phyloP scores from a whole-genome alignment of 1,140 invertebrate genomes.

The Papilio polytes region DNA sequence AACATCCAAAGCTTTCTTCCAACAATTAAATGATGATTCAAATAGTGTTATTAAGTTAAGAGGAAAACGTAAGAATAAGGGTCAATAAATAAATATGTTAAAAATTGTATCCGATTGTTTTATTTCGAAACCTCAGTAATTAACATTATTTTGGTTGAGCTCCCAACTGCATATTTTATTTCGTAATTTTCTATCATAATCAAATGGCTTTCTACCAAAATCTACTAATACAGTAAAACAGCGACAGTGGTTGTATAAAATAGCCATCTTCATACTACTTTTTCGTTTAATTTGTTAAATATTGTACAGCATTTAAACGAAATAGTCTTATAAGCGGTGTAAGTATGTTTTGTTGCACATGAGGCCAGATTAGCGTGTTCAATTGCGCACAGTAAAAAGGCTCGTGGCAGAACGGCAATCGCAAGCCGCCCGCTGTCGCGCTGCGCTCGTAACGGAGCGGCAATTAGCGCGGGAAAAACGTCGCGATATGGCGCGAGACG shows the following conservation, averaged over 20 bases:
- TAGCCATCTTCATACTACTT: neutral
- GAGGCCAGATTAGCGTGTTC: constrained; percentile 34
- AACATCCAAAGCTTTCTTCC: constrained; percentile 93
- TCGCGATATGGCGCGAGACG: constrained; percentile 67
- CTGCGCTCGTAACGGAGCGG: constrained; percentile 40
- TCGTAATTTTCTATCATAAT: too few relatives aligned
- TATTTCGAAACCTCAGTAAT: neutral
- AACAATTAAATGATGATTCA: constrained; percentile 90
- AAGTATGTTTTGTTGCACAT: neutral
- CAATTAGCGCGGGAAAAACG: constrained; percentile 70
- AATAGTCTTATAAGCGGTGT: neutral
- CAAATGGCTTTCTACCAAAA: too few relatives aligned
- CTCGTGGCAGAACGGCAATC: constrained; percentile 48
- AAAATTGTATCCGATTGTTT: neutral
- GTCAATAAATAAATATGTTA: constrained; percentile 58
- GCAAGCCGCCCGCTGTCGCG: constrained; percentile 53
- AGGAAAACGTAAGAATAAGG: constrained; percentile 72
- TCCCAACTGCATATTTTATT: too few relatives aligned
- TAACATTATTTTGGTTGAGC: too few relatives aligned
- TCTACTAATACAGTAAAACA: too few relatives aligned
- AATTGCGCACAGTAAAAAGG: constrained; percentile 43
- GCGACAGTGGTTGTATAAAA: too few relatives aligned
- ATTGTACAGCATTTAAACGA: neutral
- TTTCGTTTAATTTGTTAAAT: neutral
- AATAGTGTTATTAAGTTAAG: constrained; percentile 77